Evolutionary conservation across 2,888 invertebrate species (phyloP).

Genomic region (Meteorus colon): DNA sequence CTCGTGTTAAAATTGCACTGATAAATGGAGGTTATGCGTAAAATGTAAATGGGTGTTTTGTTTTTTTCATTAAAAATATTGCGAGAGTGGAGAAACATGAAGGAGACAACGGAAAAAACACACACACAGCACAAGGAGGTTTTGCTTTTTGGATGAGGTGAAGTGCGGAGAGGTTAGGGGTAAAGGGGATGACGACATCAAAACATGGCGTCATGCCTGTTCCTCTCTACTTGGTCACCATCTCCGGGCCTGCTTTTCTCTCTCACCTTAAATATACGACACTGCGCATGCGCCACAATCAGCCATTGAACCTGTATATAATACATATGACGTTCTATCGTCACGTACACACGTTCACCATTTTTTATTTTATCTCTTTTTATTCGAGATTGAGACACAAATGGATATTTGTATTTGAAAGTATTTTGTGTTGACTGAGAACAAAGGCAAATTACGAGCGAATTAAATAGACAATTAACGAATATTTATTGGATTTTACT

Average conservation of each 20-base stretch:
- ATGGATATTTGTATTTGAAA: background rate
- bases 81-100: conserved; percentile 19
- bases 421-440: background rate
- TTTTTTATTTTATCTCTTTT: background rate
- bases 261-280: conserved; percentile 21
- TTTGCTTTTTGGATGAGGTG: conserved; percentile 46
- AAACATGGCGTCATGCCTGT: conserved; percentile 70
- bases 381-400: background rate
- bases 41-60: background rate
- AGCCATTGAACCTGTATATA: conserved; percentile 62
- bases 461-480: too few species aligned
- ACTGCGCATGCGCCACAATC: conserved; percentile 57
- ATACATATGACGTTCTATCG: conserved; percentile 6
- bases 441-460: too few species aligned
- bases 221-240: conserved; percentile 21
- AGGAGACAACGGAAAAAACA: conserved; percentile 53
- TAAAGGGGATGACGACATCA: conserved; percentile 68
- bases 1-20: background rate
- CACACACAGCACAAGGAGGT: conserved; percentile 54
- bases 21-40: conserved; percentile 20
- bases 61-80: conserved; percentile 23
- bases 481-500: too few species aligned
- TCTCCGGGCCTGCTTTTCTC: conserved; percentile 30
- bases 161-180: conserved; percentile 40
- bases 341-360: background rate